Evolutionary conservation across 2,888 invertebrate genomes (phyloP), one percentile per base, ranked within the genome.

Genomic region (Trisateles emortualis): DNA sequence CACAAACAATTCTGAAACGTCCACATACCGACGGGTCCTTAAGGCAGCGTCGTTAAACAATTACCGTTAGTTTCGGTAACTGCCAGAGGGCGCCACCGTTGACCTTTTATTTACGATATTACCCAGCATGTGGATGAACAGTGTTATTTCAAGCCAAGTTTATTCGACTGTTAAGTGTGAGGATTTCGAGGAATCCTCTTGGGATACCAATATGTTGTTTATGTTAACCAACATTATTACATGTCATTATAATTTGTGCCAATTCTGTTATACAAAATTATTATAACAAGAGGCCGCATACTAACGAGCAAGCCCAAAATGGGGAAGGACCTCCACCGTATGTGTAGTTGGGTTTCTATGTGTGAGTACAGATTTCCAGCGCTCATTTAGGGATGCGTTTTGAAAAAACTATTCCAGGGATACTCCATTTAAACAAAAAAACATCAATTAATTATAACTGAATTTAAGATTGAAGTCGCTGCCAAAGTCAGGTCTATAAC

Each of bases 61-160:
- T 75, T 74, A 75, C 67, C 68, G 71, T 74, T 72, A 74, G 68
- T 74, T 74, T 64, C 46, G 61, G 59, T 59, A 67, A 72, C 71
- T 62, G 54, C 67, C 58, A 56, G 59, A 61, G 56, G 67, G 71
- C 53, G 52, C 68, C 47, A 62, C 62, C 52, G 61, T 62, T 66
- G 68, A 65, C 67, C 71, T 63, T 68, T 55, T 68, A 67, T 71
- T 72, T 72, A 68, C 61, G 65, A 64, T 72, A 72, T 65, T 57
- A 58, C 62, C 52, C 11, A 67, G 66, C 59, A 68, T 68, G 71
- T 60, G 71, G 62, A 71, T 71, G 61, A 59, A 68, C 60, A 61
- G 51, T 56, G 53, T 64, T 68, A 68, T 68, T 68, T 62, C 57
- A 52, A 53, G 55, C 43, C 51, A 43, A 51, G 61, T 71, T 71